phyloP scores from a whole-genome alignment of 2,113 vertebrate species.

The Daphoenositta chrysoptera region DNA sequence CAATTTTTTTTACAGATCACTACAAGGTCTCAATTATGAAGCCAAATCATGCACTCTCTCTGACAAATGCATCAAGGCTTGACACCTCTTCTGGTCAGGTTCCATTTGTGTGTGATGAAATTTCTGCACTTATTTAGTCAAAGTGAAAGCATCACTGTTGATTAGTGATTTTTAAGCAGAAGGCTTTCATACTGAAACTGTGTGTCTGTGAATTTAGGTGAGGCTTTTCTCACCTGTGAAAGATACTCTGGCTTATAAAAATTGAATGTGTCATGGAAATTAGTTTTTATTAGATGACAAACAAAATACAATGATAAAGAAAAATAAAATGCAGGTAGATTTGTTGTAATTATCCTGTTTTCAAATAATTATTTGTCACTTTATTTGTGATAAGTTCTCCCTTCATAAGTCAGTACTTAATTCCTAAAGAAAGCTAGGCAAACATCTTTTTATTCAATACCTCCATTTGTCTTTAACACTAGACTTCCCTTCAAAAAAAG shows the following conservation, averaged over 20 bases:
- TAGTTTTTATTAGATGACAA: neutral
- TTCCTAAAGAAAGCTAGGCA: neutral
- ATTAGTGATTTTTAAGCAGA: slow-evolving; percentile 16
- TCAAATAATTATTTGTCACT: neutral
- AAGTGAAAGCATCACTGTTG: slow-evolving; percentile 9
- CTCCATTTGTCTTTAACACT: neutral
- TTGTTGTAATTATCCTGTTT: neutral
- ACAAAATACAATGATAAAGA: neutral
- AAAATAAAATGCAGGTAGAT: neutral
- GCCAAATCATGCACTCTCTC: neutral
- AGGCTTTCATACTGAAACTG: neutral
- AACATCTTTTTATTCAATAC: neutral
- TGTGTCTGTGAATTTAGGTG: neutral
- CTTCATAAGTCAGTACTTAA: neutral
- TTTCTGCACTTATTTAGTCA: slow-evolving; percentile 3
- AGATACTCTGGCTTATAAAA: neutral
- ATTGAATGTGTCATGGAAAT: neutral
- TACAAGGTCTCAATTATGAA: neutral
- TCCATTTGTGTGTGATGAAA: slow-evolving; percentile 17
- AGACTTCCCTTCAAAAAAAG: neutral
- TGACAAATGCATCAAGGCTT: slow-evolving; percentile 7
- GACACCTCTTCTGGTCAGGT: neutral
- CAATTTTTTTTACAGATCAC: neutral
- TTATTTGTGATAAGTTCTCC: neutral
- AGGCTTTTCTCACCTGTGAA: neutral